Evolutionary conservation across 2,113 vertebrate species (phyloP), one percentile per base, ranked within the genome.

Genomic region (Grammomys surdaster): DNA sequence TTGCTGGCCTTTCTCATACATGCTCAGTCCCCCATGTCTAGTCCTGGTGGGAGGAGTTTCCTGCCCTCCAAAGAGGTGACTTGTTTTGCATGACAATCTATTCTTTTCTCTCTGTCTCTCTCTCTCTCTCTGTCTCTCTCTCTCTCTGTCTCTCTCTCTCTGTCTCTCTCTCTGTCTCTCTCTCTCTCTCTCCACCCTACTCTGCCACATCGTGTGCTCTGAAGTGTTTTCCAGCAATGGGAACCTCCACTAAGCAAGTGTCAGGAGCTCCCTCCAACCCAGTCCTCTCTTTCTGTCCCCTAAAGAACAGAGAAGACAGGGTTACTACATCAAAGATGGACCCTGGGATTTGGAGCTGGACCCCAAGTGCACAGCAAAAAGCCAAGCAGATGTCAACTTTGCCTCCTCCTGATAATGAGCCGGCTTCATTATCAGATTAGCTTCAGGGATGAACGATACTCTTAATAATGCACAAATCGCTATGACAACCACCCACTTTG

Each of bases 401-500:
- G 95, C 3, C 0, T 95, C 5, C 11, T 93, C 95, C 95, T 11
- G 43, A 93, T 98, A 98, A 98, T 97, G 97, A 98, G 98, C 95
- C 43, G 8, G 94, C 91, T 97, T 98, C 98, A 98, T 98, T 98
- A 98, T 81, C 94, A 98, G 98, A 98, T 98, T 97, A 98, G 98
- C 98, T 98, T 97, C 96, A 31, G 70, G 97, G 97, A 95, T 36
- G 98, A 98, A 98, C 97, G 98, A 97, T 98, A 96, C 97, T 97
- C 97, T 98, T 98, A 98, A 98, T 98, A 98, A 98, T 98, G 97
- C 98, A 98, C 98, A 97, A 93, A 98, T 99, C 90, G 65, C 98
- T 98, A 98, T 98, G 98, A 98, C 98, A 99, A 98, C 98, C 97
- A 36, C 76, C 28, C 97, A 97, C 98, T 98, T 97, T 96, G 97